phyloP scores from a whole-genome alignment of 2,797 vertebrate genomes.

The Liparis tanakae region DNA sequence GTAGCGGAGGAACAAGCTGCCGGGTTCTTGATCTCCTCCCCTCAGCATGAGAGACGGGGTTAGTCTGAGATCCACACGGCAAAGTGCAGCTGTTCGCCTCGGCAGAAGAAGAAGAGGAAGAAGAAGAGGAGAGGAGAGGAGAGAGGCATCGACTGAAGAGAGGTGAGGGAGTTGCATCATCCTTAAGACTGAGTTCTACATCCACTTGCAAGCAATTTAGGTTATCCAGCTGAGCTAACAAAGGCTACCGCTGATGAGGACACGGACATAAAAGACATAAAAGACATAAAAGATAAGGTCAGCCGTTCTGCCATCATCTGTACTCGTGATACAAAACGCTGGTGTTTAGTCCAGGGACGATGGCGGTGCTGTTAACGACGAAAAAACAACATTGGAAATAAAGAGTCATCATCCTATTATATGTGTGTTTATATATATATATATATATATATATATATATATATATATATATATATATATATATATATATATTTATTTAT shows the following conservation, averaged over 20 bases:
- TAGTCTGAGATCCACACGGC: conserved; percentile 16
- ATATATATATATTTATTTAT: no score
- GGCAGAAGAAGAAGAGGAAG: conserved; percentile 6
- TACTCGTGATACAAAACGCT: not conserved
- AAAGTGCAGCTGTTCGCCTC: conserved; percentile 30
- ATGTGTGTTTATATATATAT: no score
- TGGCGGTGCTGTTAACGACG: not conserved
- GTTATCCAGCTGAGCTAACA: conserved; percentile 19
- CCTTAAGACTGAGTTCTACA: conserved; percentile 36
- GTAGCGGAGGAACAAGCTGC: conserved; percentile 27
- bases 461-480: no score
- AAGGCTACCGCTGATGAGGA: conserved; percentile 20
- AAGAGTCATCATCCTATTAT: not conserved
- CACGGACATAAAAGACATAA: conserved; percentile 8
- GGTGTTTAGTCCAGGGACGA: not conserved
- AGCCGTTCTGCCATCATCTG: not conserved
- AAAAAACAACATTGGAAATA: conserved; percentile 5
- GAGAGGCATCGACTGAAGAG: conserved; percentile 17
- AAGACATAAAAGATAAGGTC: conserved; percentile 8
- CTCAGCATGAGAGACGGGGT: conserved; percentile 27
- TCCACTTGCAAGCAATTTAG: conserved; percentile 26
- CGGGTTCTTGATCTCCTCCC: conserved; percentile 61
- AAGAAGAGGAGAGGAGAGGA: conserved; percentile 14
- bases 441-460: no score
- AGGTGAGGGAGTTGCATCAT: conserved; percentile 36